A percentile compares a stretch with the other conserved stretches of the same genome.
phyloP scores from a whole-genome alignment of 2,888 invertebrate species.

The Drosophila bunnanda region DNA sequence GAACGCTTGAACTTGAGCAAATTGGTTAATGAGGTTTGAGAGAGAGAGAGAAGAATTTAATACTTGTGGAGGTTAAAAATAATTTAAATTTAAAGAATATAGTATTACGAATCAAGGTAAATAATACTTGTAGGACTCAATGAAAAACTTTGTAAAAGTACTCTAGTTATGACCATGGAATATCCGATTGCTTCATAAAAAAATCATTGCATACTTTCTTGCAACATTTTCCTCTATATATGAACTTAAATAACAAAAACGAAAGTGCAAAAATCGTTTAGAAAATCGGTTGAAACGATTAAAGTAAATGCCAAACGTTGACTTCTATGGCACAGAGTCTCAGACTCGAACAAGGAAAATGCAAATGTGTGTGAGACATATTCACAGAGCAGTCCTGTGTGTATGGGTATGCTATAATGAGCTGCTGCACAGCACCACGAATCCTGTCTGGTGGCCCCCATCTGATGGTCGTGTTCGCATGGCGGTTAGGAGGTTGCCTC shows the following conservation, averaged over 20 bases:
- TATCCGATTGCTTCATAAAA: neutral
- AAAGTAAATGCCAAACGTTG: constrained; percentile 45
- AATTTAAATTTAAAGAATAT: too few relatives aligned
- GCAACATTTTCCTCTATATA: neutral
- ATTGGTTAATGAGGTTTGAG: neutral
- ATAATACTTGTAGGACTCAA: too few relatives aligned
- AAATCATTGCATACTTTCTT: neutral
- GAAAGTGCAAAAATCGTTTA: constrained; percentile 8
- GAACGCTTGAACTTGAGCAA: constrained; percentile 5
- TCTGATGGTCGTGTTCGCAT: constrained; percentile 60
- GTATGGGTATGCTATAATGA: constrained; percentile 54
- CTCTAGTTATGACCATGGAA: neutral
- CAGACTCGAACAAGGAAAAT: constrained; percentile 26
- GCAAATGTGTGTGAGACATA: constrained; percentile 62
- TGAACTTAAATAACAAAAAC: neutral
- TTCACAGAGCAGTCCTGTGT: constrained; percentile 34
- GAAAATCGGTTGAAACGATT: constrained; percentile 54
- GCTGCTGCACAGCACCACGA: constrained; percentile 47
- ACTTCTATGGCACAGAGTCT: constrained; percentile 37
- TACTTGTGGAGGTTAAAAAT: neutral
- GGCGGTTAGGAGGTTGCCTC: constrained; percentile 21
- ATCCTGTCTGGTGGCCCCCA: constrained; percentile 48
- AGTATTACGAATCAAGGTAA: too few relatives aligned
- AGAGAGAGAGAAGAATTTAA: neutral
- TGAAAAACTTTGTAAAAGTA: too few relatives aligned